A percentile compares a stretch with the other conserved stretches of the same genome.
These are phyloP conservation scores for Elachura formosa DNA, from an alignment of 2,113 vertebrate genomes.

Conservation along the genomic window DNA sequence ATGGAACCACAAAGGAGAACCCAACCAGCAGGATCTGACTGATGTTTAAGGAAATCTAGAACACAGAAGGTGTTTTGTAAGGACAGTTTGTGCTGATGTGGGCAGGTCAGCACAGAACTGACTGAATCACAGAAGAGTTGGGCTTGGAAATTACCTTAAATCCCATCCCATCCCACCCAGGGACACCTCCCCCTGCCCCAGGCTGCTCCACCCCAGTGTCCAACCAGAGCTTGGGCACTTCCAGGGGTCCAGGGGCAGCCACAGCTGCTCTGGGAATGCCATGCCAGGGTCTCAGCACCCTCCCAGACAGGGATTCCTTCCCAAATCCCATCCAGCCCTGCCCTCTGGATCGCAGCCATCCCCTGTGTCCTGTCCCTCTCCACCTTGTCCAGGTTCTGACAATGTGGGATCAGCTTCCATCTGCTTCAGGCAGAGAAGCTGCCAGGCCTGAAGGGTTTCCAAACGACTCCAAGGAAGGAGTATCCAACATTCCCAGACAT, in stretches of 20 bases:
- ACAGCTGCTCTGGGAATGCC: not conserved
- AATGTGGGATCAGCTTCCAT: not conserved
- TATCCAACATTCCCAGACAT: not conserved
- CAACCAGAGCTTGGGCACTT: not conserved
- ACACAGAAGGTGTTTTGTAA: not conserved
- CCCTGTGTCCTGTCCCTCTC: not conserved
- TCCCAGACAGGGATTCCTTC: not conserved
- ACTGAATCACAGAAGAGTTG: rapidly evolving
- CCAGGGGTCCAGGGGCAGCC: not conserved
- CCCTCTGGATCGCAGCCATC: not conserved
- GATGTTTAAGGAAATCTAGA: not conserved
- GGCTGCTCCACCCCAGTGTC: not conserved
- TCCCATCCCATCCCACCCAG: rapidly evolving
- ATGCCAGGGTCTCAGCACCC: rapidly evolving
- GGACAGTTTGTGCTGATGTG: not conserved
- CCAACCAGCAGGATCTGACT: not conserved
- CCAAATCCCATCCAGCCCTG: not conserved
- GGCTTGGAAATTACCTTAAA: not conserved
- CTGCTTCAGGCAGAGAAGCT: not conserved
- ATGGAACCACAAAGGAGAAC: not conserved
- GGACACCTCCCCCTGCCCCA: not conserved
- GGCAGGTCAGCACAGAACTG: not conserved
- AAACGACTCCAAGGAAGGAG: not conserved
- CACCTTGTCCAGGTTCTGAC: not conserved
- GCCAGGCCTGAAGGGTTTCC: not conserved